Conservation (phyloP, 2,113 vertebrate species). For the Rhodinocichla rosea region DNA sequence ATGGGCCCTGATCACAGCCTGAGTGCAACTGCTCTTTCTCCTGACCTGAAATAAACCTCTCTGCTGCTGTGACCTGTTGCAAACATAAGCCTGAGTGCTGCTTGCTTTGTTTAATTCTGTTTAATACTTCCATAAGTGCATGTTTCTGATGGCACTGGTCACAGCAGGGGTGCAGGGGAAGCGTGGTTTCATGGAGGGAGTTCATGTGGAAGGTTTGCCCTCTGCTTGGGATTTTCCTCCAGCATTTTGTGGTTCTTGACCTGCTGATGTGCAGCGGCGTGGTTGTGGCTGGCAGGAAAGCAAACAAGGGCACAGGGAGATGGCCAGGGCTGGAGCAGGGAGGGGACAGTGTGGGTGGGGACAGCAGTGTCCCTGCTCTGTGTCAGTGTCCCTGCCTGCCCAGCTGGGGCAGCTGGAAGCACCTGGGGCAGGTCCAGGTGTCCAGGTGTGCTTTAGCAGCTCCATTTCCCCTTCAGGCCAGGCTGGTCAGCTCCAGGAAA, state of each 20-base stretch:
- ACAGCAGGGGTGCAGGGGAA: not conserved
- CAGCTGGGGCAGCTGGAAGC: not conserved
- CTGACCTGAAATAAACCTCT: not conserved
- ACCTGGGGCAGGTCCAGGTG: not conserved
- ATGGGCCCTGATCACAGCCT: not conserved
- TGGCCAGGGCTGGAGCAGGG: not conserved
- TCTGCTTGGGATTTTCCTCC: not conserved
- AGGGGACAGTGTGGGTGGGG: not conserved
- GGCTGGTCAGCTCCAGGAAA: not conserved
- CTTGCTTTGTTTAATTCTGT: not conserved
- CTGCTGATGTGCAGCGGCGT: fast-evolving
- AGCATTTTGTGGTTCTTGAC: fast-evolving
- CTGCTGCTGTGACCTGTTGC: not conserved
- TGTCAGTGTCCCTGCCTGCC: not conserved
- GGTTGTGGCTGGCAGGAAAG: not conserved
- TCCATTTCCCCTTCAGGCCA: not conserved
- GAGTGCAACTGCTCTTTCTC: not conserved
- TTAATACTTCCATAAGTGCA: not conserved
- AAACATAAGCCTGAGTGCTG: not conserved
- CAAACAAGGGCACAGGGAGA: not conserved
- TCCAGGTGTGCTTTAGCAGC: not conserved
- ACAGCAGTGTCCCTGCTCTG: not conserved
- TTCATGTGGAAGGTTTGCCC: not conserved
- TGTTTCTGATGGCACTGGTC: not conserved
- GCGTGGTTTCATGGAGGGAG: not conserved